A percentile compares a stretch with the other conserved stretches of the same genome.
Conservation (phyloP, 2,888 invertebrate species). For the Eupelmus urozonus region DNA sequence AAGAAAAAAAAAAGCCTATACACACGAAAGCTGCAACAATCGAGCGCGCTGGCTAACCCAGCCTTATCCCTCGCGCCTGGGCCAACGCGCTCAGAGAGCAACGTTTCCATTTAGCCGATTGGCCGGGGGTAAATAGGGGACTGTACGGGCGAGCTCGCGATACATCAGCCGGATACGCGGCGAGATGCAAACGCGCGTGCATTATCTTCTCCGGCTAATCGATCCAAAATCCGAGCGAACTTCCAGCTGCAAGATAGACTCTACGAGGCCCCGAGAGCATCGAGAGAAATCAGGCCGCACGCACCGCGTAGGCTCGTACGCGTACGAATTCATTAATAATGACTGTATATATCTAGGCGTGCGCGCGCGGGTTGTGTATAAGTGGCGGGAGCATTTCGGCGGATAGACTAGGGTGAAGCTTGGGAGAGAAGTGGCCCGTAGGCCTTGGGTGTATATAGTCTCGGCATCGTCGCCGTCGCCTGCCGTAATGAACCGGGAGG, state of each 20-base stretch:
- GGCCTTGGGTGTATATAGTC: too few relatives aligned
- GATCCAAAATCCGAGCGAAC: slow-evolving; percentile 22
- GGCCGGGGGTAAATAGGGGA: background rate
- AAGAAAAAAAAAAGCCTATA: too few relatives aligned
- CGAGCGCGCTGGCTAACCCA: too few relatives aligned
- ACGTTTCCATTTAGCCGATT: slow-evolving; percentile 20
- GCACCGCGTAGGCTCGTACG: background rate
- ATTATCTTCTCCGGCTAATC: slow-evolving; percentile 25
- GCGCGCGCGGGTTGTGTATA: background rate
- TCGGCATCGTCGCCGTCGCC: too few relatives aligned
- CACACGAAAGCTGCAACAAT: too few relatives aligned
- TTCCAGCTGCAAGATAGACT: background rate
- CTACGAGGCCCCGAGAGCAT: too few relatives aligned
- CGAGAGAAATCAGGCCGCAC: too few relatives aligned
- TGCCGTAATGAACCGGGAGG: slow-evolving; percentile 63
- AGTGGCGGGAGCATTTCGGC: background rate
- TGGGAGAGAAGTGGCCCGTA: slow-evolving; percentile 55
- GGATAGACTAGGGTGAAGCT: background rate
- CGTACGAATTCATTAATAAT: slow-evolving; percentile 30
- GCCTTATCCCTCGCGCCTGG: background rate
- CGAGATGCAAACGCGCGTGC: background rate
- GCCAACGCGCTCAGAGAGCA: background rate
- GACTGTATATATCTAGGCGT: background rate
- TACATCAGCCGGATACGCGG: background rate
- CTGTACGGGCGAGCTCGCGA: too few relatives aligned